Evolutionary conservation across 2,888 invertebrate species (phyloP).

Genomic region (Caenorhabditis sp.): DNA sequence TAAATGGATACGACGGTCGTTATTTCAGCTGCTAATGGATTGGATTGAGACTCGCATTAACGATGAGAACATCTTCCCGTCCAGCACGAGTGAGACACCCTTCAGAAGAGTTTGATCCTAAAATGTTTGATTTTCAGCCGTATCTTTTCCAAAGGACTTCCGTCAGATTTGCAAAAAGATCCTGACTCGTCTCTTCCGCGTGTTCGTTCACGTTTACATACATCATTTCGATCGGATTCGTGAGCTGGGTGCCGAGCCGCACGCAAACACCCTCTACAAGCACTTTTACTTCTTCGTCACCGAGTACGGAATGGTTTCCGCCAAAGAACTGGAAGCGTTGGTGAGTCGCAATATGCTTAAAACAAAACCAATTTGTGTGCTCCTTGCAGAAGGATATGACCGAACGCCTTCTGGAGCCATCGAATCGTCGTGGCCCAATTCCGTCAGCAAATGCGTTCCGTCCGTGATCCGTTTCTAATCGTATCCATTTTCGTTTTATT

Average conservation of each 20-base stretch:
- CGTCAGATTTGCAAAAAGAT: conserved; percentile 88
- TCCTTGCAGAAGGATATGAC: conserved; percentile 72
- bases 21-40: conserved; percentile 81
- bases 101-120: not conserved
- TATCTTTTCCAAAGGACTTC: conserved; percentile 91
- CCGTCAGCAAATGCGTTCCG: conserved; percentile 49
- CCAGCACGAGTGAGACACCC: conserved; percentile 48
- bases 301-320: conserved; percentile 88
- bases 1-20: conserved; percentile 26
- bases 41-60: conserved; percentile 93
- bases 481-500: not conserved
- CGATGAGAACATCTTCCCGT: conserved; percentile 86
- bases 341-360: conserved; percentile 62
- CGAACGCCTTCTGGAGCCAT: conserved; percentile 65
- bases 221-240: conserved; percentile 93
- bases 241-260: conserved; percentile 90
- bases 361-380: too few species aligned
- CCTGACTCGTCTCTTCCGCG: conserved; percentile 88
- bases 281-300: conserved; percentile 93
- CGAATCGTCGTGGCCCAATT: conserved; percentile 53
- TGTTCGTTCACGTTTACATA: conserved; percentile 94
- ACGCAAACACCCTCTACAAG: conserved; percentile 94
- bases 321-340: conserved; percentile 89
- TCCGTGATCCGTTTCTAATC: not conserved
- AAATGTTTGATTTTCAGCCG: conserved; percentile 82